Evolutionary conservation across 2,888 invertebrate genomes (phyloP), one percentile per base, ranked within the genome.

Genomic region (Cyclophora albipunctata): DNA sequence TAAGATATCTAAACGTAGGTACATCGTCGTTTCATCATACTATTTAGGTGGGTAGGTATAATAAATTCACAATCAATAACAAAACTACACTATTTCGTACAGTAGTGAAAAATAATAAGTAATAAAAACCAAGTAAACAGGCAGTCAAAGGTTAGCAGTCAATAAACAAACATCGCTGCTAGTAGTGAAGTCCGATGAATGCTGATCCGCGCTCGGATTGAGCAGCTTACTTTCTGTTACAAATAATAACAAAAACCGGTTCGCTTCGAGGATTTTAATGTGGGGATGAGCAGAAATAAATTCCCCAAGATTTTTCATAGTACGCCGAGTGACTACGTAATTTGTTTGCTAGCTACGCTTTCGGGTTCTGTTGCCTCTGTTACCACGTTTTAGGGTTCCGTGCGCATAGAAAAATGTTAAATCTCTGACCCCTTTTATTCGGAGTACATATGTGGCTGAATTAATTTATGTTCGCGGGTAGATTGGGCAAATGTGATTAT

Each of bases 291-390:
- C 73, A 67, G 63, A 72, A 75, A 81, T 80, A 78, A 79, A 81
- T 81, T 80, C 74, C 69, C 67, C 63, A 73, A 78, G 77, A 80
- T 81, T 81, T 81, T 81, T 80, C 78, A 76, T 62, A 60, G 71
- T 63, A 78, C 79, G 77, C 69, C 67, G 59, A 49, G 60, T 47
- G 81, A 80, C 78, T 81, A 64, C 70, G 74, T 81, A 77, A 81
- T 80, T 78, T 73, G 69, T 72, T 69, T 64, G 61, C 57, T 66
- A 66, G 66, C 63, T 59, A 56, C 59, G 55, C 58, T 69, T 63
- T 59, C 57, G 60, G 66, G 68, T 55, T 65, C 59, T 37, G 37
- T 37, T 37, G 37, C 37, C 37, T 65, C 59, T 37, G 37, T 37
- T 37, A 5, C 37, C 37, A 37, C 37, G 37, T 37, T 37, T 37